These are phyloP conservation scores for Pseudois nayaur DNA, from an alignment of 2,113 vertebrate species.

Conservation along the genomic window DNA sequence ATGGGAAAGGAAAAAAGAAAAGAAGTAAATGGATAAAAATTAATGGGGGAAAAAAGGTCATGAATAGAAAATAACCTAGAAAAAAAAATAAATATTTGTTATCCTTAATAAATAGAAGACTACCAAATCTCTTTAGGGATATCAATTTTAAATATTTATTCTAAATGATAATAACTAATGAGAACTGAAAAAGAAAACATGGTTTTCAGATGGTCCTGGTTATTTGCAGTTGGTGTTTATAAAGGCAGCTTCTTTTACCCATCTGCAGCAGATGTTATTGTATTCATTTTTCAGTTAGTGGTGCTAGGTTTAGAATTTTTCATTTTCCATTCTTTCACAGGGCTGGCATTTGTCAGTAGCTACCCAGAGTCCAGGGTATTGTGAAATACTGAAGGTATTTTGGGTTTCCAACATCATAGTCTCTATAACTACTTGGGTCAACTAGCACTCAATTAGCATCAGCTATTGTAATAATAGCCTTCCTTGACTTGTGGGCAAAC, in stretches of 20 bases:
- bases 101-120: neutral
- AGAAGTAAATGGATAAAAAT: neutral
- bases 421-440: neutral
- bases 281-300: neutral
- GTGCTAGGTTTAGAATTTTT: neutral
- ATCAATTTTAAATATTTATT: neutral
- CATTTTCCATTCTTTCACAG: neutral
- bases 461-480: neutral
- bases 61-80: neutral
- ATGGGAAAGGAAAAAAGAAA: neutral
- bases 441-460: fast-evolving
- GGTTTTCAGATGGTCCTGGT: neutral
- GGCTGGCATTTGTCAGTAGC: neutral
- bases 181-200: neutral
- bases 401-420: neutral
- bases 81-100: neutral
- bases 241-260: neutral
- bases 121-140: neutral
- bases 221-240: neutral
- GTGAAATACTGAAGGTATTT: neutral
- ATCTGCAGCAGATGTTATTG: neutral
- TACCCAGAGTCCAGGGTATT: neutral
- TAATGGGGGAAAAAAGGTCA: neutral
- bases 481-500: neutral
- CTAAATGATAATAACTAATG: neutral